Base-by-base conservation (phyloP, 2,797 vertebrate genomes). In the Champsocephalus gunnari region DNA sequence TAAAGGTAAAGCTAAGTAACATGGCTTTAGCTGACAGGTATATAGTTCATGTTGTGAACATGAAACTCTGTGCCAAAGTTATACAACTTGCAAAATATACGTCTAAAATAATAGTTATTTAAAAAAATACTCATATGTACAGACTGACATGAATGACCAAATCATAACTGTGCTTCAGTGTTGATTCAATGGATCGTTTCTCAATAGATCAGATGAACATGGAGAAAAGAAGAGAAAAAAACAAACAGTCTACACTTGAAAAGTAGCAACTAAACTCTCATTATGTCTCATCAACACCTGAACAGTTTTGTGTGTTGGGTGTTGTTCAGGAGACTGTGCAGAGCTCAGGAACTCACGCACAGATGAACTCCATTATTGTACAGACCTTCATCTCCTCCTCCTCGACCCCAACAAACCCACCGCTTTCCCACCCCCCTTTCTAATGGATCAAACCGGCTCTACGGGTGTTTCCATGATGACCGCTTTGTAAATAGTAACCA, bases 11-110 rank as follows among this genome's bases (percentile, higher is more conserved):
- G 71, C 71, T 75, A 66, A 50, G 53, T 16, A 44, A 44, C 50
- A 59, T 44, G 68, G 54, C 60, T 72, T 83, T 58, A 84, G 56
- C 61, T 14, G 54, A 56, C 57, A 73, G 80, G 82, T 88, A 70
- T 84, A 47, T 47, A 55, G 75, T 86, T 90, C 67, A 87, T 86
- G 80, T 84, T 86, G 64, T 83, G 75, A 83, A 79, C 86, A 85
- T 87, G 80, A 83, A 69, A 71, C 82, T 83, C 71, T 87, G 90
- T 93, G 92, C 92, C 91, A 93, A 93, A 92, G 88, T 86, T 79
- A 88, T 66, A 76, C 65, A 59, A 63, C 66, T 34, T 75, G 66
- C 81, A 48, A 77, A 77, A 84, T 43, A 73, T 66, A 44, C 55
- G 61, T 82, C 70, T 63, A 60, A 80, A 80, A 49, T 63, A 71